Percentiles rank a stretch among this genome's conserved stretches.
phyloP scores from a whole-genome alignment of 53 echinoderm and acorn worm species.

The Actinopyga echinites region DNA sequence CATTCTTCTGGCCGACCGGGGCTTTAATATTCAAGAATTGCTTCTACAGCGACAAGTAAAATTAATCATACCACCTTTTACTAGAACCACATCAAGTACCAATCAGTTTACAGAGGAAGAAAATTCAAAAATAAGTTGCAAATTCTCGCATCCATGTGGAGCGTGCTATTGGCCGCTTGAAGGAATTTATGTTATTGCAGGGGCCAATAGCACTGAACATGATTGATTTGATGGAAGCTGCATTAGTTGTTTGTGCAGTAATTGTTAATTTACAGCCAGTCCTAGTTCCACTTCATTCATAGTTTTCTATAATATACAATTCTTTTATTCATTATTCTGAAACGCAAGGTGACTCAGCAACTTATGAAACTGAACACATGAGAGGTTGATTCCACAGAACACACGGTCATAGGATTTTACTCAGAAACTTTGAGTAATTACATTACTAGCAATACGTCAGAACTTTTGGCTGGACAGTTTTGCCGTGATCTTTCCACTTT shows the following conservation, averaged over 20 bases:
- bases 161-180: conserved; percentile 52
- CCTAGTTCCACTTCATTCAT: conserved; percentile 49
- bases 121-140: conserved; percentile 2
- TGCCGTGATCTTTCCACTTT: no score
- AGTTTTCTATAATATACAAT: not conserved
- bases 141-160: conserved; percentile 59
- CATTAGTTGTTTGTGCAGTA: conserved; percentile 54
- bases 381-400: no score
- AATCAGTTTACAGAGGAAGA: conserved; percentile 51
- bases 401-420: no score
- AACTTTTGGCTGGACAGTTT: no score
- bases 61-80: conserved; percentile 68
- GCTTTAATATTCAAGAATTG: conserved; percentile 69
- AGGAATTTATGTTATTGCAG: conserved; percentile 59
- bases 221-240: conserved; percentile 62
- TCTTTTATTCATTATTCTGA: no score
- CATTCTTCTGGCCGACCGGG: conserved; percentile 65
- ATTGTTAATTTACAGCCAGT: conserved; percentile 50
- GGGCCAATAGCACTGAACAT: conserved; percentile 64
- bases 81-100: conserved; percentile 25
- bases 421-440: no score
- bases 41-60: conserved; percentile 54
- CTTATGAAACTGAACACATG: no score
- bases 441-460: no score
- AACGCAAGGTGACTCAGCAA: no score